These are phyloP conservation scores for Zaprionus ghesquierei DNA, from an alignment of 1,140 invertebrate genomes.

Conservation along the genomic window DNA sequence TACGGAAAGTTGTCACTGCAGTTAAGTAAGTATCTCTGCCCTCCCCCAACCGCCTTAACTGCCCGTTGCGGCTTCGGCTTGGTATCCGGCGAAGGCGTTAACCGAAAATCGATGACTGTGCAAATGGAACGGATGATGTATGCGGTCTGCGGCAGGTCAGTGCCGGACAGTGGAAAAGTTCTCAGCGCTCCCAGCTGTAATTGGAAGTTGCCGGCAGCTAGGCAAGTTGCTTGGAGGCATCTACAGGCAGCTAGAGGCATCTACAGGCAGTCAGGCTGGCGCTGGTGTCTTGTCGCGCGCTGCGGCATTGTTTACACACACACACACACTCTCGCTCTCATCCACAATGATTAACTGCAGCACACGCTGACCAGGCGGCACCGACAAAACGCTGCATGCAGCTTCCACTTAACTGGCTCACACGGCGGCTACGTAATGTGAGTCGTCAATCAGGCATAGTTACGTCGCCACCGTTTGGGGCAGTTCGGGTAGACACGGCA, in stretches of 20 bases:
- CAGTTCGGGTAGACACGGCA: not conserved
- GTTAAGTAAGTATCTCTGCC: not conserved
- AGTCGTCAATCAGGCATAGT: conserved; percentile 81
- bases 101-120: conserved; percentile 78
- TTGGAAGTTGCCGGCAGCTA: conserved; percentile 65
- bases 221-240: not conserved
- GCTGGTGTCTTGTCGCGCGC: conserved; percentile 13
- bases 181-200: conserved; percentile 59
- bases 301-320: conserved; percentile 65
- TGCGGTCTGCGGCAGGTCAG: conserved; percentile 48
- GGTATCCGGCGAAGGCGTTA: conserved; percentile 54
- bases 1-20: not conserved
- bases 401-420: conserved; percentile 31
- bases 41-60: not conserved
- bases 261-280: too few relatives aligned
- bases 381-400: conserved; percentile 28
- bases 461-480: conserved; percentile 85
- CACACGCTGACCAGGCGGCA: conserved; percentile 39
- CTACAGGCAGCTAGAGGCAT: not conserved
- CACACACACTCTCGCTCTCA: conserved; percentile 72
- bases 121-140: conserved; percentile 82
- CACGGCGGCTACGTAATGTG: conserved; percentile 49
- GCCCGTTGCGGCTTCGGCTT: conserved; percentile 7
- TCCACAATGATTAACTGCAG: conserved; percentile 78
- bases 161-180: conserved; percentile 71